Evolutionary conservation across 2,113 vertebrate genomes (phyloP), one percentile per base, ranked within the genome.

Genomic region (Rhynchopsitta pachyrhyncha): DNA sequence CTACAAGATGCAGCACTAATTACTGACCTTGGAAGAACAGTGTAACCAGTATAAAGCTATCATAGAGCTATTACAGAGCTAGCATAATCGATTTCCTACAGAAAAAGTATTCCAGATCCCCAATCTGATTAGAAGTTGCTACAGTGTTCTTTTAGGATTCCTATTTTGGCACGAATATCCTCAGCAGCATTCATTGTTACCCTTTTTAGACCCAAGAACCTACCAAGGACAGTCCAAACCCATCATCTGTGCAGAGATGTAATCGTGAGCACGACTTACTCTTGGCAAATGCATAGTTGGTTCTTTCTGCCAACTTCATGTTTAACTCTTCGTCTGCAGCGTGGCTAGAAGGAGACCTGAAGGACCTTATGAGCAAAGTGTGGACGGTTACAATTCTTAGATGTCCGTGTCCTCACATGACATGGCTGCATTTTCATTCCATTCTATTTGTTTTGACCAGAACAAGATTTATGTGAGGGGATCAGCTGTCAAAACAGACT

Each of bases 401-500:
- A 50, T n/a, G 5, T 46, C 27, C 2, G 4, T 27, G 46, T 64
- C 73, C 69, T 93, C 62, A 76, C 33, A 86, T 0, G 7, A 13
- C 42, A 63, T 7, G 33, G 46, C 46, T 78, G 68, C 13, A 53
- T 86, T 90, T 88, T 74, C 55, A 55, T 94, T 86, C 69, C 39
- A 86, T 84, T 78, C 25, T 7, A 1, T 81, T 84, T 92, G 35
- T 84, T 95, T 92, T 92, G 76, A 78, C 35, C 50, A 23, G 64
- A 0, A 1, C 35, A 92, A 86, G 55, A 82, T 84, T 93, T 68
- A 60, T 78, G 39, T 39, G 33, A 22, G 25, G 62, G n/a, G 44
- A 84, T 79, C 69, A 60, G 57, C 69, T 93, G 83, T 82, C 52
- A 84, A 76, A 95, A 88, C 75, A 91, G 39, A 50, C 28, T 71